Conservation (phyloP, 2,797 vertebrate species). For the Aotus griseimembra region DNA sequence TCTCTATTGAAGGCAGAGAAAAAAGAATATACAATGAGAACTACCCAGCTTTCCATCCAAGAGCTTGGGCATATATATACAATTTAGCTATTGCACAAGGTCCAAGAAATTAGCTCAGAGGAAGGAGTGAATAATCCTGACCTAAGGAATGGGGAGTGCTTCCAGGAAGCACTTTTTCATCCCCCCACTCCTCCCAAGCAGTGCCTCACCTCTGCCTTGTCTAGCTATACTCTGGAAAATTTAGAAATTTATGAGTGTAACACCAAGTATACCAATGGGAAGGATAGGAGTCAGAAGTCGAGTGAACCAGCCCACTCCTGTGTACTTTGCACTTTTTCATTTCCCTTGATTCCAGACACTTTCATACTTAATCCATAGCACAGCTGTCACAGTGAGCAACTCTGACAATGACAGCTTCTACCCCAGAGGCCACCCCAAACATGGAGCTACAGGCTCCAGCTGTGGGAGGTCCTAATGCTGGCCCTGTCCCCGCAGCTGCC, state of each 20-base stretch:
- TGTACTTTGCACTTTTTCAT: constrained; percentile 61
- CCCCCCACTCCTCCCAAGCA: background rate
- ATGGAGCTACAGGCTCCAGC: constrained; percentile 56
- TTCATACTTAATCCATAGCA: background rate
- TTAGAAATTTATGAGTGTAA: background rate
- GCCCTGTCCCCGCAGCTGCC: constrained; percentile 79
- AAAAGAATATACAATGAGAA: background rate
- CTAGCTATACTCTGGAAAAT: background rate
- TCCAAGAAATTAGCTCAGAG: background rate
- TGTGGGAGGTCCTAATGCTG: background rate
- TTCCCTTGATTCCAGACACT: background rate
- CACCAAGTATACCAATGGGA: background rate
- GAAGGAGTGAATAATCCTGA: background rate
- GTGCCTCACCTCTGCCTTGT: background rate
- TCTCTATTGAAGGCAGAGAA: background rate
- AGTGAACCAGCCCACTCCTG: background rate
- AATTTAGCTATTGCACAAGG: background rate
- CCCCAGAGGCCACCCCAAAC: background rate
- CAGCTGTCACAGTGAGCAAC: background rate
- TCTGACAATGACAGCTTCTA: constrained; percentile 64
- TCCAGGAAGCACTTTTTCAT: background rate
- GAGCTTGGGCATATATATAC: background rate
- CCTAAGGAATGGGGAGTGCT: background rate
- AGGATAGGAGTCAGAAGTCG: background rate
- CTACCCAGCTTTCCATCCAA: background rate